phyloP scores from a whole-genome alignment of 1,140 invertebrate species.

The Drosophila sproati region DNA sequence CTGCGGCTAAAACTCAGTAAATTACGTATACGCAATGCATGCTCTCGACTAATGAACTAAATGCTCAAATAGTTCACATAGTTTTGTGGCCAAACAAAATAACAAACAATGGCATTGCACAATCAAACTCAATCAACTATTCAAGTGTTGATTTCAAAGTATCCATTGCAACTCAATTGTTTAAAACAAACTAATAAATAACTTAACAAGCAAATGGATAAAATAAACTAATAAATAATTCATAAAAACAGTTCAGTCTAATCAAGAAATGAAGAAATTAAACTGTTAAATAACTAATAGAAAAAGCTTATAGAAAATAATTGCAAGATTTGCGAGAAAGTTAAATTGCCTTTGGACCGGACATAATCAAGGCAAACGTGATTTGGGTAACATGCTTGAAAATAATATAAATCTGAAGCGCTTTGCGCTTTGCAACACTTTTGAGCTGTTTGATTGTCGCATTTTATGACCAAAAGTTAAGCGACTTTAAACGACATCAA shows the following conservation, averaged over 20 bases:
- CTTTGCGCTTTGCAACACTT: slow-evolving; percentile 16
- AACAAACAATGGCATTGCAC: slow-evolving; percentile 31
- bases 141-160: not conserved
- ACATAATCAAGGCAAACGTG: not conserved
- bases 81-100: slow-evolving; percentile 23
- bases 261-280: no score
- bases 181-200: no score
- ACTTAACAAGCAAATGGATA: not conserved
- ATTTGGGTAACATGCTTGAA: not conserved
- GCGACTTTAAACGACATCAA: slow-evolving; percentile 71
- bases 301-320: no score
- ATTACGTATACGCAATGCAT: slow-evolving; percentile 51
- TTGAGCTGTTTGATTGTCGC: slow-evolving; percentile 46
- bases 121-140: not conserved
- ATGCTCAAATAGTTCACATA: slow-evolving; percentile 44
- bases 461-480: slow-evolving; percentile 64
- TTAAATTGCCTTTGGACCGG: no score
- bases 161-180: not conserved
- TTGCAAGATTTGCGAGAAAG: no score
- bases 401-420: not conserved
- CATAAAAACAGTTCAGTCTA: not conserved
- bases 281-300: no score
- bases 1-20: slow-evolving; percentile 25
- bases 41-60: slow-evolving; percentile 45
- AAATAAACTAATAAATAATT: not conserved